phyloP scores from a whole-genome alignment of 2,113 vertebrate genomes.

The Lamprotornis superbus region DNA sequence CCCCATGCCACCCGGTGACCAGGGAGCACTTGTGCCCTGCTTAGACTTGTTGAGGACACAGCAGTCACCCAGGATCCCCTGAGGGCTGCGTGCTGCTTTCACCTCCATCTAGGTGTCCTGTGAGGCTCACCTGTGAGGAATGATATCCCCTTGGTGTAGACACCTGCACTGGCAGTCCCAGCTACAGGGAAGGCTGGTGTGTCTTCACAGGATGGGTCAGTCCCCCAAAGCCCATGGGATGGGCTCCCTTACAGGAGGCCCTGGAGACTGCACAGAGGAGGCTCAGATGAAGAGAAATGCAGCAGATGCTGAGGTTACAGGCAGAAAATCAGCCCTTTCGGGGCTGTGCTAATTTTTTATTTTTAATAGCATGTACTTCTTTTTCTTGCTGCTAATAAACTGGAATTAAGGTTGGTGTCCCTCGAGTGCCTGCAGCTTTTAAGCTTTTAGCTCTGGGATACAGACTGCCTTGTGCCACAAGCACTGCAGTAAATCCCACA shows the following conservation, averaged over 20 bases:
- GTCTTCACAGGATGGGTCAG: background rate
- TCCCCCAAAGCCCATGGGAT: rapidly evolving
- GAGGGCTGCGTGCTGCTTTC: background rate
- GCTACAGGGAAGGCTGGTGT: background rate
- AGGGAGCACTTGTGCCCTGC: background rate
- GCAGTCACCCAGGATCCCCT: background rate
- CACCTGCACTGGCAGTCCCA: background rate
- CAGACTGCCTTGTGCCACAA: conserved; percentile 22
- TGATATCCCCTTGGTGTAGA: background rate
- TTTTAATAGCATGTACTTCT: conserved; percentile 2
- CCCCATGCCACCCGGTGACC: rapidly evolving
- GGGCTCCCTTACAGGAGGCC: background rate
- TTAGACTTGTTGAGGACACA: background rate
- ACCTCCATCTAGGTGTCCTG: background rate
- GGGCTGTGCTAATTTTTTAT: background rate
- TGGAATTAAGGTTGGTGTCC: background rate
- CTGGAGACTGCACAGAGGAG: background rate
- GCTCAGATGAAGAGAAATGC: background rate
- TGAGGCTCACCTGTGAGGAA: background rate
- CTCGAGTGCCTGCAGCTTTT: background rate
- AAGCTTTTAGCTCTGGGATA: conserved; percentile 1
- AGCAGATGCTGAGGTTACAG: background rate
- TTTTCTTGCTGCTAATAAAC: conserved; percentile 36
- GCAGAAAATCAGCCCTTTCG: background rate
- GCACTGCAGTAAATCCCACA: conserved; percentile 27